These are phyloP conservation scores for Mythimna loreyi DNA, from an alignment of 2,888 invertebrate genomes.

Conservation along the genomic window DNA sequence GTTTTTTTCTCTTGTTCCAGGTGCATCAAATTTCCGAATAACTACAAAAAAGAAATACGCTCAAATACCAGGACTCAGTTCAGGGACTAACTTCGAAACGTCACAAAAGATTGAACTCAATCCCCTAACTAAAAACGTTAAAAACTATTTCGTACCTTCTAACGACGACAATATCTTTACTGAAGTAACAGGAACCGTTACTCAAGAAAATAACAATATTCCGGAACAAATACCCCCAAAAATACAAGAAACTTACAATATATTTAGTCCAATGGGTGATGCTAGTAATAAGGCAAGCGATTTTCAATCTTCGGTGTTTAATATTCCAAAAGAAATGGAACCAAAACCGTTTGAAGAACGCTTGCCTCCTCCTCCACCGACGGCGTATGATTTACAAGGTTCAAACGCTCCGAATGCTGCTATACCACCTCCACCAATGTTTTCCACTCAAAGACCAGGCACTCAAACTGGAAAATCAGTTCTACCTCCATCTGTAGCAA, in stretches of 20 bases:
- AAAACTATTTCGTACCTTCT: slow-evolving; percentile 63
- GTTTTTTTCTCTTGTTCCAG: slow-evolving; percentile 77
- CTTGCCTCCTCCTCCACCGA: slow-evolving; percentile 29
- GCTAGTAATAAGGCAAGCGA: slow-evolving; percentile 28
- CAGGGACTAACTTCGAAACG: slow-evolving; percentile 75
- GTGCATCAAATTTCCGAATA: slow-evolving; percentile 92
- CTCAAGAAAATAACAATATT: slow-evolving; percentile 23
- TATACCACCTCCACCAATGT: slow-evolving; percentile 87
- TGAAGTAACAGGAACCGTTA: not conserved
- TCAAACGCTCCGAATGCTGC: slow-evolving; percentile 50
- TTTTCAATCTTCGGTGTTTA: slow-evolving; percentile 27
- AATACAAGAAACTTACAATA: slow-evolving; percentile 53
- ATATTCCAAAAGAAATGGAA: slow-evolving; percentile 29
- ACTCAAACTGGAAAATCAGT: slow-evolving; percentile 75
- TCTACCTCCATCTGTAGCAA: slow-evolving; percentile 85
- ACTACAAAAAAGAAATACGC: slow-evolving; percentile 94
- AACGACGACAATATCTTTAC: slow-evolving; percentile 31
- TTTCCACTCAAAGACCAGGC: slow-evolving; percentile 75
- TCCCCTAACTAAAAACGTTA: slow-evolving; percentile 55
- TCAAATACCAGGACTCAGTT: slow-evolving; percentile 93
- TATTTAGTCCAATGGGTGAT: slow-evolving; percentile 51
- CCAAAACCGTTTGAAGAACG: slow-evolving; percentile 39
- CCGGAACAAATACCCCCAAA: slow-evolving; percentile 35
- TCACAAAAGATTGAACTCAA: slow-evolving; percentile 61
- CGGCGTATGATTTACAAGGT: slow-evolving; percentile 28